Base-by-base conservation (phyloP, 53 echinoderm and acorn worm genomes). In the Apostichopus leukothele region DNA sequence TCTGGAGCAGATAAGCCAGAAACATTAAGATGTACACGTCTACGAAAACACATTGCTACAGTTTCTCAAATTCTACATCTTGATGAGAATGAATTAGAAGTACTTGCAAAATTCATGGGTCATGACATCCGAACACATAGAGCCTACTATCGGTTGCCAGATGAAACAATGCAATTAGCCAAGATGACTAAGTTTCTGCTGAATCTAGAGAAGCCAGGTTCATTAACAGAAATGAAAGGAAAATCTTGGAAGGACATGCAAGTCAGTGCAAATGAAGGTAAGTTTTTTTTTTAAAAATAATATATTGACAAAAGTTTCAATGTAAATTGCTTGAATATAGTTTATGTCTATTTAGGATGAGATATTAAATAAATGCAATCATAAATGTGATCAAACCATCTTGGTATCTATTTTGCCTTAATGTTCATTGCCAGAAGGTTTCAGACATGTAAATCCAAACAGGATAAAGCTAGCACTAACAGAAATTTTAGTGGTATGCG, bases 51-150 rank as follows among this genome's bases (percentile, higher is more conserved):
- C 18, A 90, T 86, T 76, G 85, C 76, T 10, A 90, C 93, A 86
- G 85, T 92, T 5, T 90, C 95, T 1, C 93, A 93, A 71, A 50
- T 95, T 11, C 90, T 95, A 85, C 89, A 91, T 79, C 90, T 95
- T 67, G 76, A 76, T 22, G 90, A 93, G 6, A 91, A 95, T 90
- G 93, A 95, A 61, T 79, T 93, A 50, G 91, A 93, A 66, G 79
- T 93, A 1, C 76, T 95, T 10, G 91, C 95, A 5, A 91, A 74
- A 18, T 95, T 88, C 85, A 86, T 95, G 86, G 91, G 95, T 5
- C 95, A 95, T 59, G 91, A 95, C 53, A 91, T 95, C 6, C 53
- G 92, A 7, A 74, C 74, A 4, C 95, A 95, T 75, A 61, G 92
- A 18, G 86, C 91, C 55, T 95, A 85, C 75, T 95, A 91, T 84